Percentiles rank a stretch among this genome's conserved stretches.
phyloP scores from a whole-genome alignment of 2,797 vertebrate species.

The Knipowitschia caucasica region DNA sequence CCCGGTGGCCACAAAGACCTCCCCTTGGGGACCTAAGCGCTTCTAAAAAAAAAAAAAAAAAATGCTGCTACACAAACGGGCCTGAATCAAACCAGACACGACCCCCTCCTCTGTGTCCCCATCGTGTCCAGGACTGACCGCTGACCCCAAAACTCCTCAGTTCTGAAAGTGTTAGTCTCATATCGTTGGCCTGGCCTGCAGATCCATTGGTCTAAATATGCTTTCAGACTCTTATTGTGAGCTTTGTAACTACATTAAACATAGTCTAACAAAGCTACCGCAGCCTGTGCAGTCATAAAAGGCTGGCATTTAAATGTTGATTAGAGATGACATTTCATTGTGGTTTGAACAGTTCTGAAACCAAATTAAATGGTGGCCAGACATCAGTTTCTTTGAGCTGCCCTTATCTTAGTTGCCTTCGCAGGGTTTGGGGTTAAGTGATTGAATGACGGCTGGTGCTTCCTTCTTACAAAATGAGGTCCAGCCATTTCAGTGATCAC shows the following conservation, averaged over 20 bases:
- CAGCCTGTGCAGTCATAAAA: conserved; percentile 33
- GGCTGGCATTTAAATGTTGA: conserved; percentile 49
- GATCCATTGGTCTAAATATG: conserved; percentile 61
- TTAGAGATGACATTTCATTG: conserved; percentile 57
- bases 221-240: conserved; percentile 63
- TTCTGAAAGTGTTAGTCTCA: conserved; percentile 56
- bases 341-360: conserved; percentile 67
- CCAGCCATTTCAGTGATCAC: conserved; percentile 43
- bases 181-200: conserved; percentile 50
- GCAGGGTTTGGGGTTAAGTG: conserved; percentile 59
- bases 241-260: conserved; percentile 58
- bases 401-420: conserved; percentile 78
- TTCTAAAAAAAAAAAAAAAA: too few relatives aligned
- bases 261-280: conserved; percentile 36
- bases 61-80: conserved; percentile 38
- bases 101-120: conserved; percentile 11
- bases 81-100: conserved; percentile 48
- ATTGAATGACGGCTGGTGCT: conserved; percentile 56
- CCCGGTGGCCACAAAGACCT: conserved; percentile 88
- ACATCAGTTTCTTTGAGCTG: conserved; percentile 62
- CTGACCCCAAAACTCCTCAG: conserved; percentile 66
- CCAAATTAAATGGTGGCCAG: conserved; percentile 66
- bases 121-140: conserved; percentile 65
- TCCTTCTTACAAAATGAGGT: conserved; percentile 30
- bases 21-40: conserved; percentile 98